These are phyloP conservation scores for Trichonephila clavata DNA, from an alignment of 1,140 invertebrate species.

Conservation along the genomic window DNA sequence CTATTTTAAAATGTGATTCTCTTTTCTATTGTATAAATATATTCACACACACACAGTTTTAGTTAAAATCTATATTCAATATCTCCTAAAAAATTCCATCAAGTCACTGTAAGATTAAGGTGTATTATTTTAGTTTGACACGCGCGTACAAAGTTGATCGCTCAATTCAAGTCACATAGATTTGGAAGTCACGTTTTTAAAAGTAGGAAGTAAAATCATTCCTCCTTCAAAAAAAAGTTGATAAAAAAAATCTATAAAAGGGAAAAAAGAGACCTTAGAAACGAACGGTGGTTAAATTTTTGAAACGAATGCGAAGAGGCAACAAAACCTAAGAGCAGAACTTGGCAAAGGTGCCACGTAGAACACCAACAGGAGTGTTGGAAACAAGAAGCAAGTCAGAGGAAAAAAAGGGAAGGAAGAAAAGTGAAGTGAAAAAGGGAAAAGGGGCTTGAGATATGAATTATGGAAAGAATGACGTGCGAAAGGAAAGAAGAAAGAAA, in stretches of 20 bases:
- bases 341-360: neutral
- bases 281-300: neutral
- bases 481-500: constrained; percentile 39
- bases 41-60: too few species aligned
- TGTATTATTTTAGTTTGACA: neutral
- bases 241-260: neutral
- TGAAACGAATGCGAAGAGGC: constrained; percentile 7
- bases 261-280: neutral
- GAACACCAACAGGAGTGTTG: neutral
- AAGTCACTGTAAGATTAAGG: neutral
- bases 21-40: too few species aligned
- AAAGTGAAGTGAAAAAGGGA: constrained; percentile 7
- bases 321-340: neutral
- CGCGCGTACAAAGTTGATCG: neutral
- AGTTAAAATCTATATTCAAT: too few species aligned
- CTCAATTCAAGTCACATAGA: neutral
- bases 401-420: neutral
- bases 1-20: too few species aligned
- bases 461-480: constrained; percentile 48
- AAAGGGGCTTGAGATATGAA: constrained; percentile 42
- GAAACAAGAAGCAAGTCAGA: neutral
- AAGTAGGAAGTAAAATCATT: neutral
- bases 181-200: neutral
- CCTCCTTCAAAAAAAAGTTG: neutral
- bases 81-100: neutral